Percentiles rank a stretch among this genome's conserved stretches.
These are phyloP conservation scores for Acromyrmex charruanus DNA, from an alignment of 1,140 invertebrate genomes.

Conservation along the genomic window DNA sequence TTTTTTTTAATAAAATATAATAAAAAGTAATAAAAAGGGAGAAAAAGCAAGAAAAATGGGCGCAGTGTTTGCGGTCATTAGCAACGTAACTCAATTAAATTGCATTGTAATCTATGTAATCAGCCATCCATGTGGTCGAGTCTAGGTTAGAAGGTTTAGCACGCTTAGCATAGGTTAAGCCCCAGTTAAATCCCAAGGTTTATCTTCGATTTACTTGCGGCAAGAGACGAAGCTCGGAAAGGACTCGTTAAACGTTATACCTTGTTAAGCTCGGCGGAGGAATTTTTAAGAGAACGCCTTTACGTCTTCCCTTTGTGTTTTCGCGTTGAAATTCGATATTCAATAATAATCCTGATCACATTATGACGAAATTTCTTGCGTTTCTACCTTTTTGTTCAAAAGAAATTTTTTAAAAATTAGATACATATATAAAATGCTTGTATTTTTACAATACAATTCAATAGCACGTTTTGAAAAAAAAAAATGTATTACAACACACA, in stretches of 20 bases:
- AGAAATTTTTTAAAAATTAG: neutral
- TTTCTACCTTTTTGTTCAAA: neutral
- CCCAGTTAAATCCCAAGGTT: constrained; percentile 79
- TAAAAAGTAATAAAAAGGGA: neutral
- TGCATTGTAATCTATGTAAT: constrained; percentile 82
- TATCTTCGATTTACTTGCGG: constrained; percentile 81
- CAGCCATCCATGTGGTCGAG: constrained; percentile 71
- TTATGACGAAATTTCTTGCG: neutral
- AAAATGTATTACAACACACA: too few relatives aligned
- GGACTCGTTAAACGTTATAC: constrained; percentile 66
- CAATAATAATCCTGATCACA: constrained; percentile 19
- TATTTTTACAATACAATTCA: neutral
- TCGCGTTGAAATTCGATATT: neutral
- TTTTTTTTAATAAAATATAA: constrained; percentile 29
- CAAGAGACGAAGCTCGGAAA: constrained; percentile 66
- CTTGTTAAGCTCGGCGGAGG: constrained; percentile 44
- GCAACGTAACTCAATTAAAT: constrained; percentile 80
- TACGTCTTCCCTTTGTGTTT: neutral
- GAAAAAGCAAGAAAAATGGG: neutral
- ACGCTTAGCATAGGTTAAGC: constrained; percentile 82
- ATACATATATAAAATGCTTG: neutral
- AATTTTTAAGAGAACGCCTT: constrained; percentile 53
- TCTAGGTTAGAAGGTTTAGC: constrained; percentile 78
- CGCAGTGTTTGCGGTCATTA: constrained; percentile 72
- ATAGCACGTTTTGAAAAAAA: neutral